Conservation (phyloP, 2,113 vertebrate genomes). For the Bos taurus region DNA sequence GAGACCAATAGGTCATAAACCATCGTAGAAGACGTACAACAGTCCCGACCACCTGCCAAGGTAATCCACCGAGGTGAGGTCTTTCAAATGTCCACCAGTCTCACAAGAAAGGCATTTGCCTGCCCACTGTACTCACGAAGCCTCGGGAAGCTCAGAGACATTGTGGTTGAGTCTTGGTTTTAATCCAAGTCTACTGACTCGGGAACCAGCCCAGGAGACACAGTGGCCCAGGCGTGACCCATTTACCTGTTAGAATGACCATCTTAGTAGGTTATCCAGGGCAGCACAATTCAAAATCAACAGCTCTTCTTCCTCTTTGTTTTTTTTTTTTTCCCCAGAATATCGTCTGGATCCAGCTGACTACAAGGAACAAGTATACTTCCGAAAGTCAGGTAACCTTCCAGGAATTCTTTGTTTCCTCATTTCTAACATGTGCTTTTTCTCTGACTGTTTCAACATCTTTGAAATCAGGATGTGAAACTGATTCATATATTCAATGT, state of each 20-base stretch:
- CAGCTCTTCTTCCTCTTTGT: not conserved
- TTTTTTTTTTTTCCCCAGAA: not conserved
- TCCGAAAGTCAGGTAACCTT: not conserved
- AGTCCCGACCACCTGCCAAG: rapidly evolving
- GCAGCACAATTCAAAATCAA: not conserved
- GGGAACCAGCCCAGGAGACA: not conserved
- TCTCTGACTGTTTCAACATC: not conserved
- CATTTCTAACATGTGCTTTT: not conserved
- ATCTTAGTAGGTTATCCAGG: not conserved
- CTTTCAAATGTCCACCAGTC: not conserved
- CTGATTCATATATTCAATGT: not conserved
- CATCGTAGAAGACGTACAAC: not conserved
- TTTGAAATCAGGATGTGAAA: constrained; percentile 1
- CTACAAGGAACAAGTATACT: not conserved
- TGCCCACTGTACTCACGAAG: not conserved
- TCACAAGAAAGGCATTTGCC: not conserved
- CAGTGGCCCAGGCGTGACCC: no score
- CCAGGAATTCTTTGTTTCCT: not conserved
- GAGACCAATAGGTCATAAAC: not conserved
- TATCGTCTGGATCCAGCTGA: not conserved
- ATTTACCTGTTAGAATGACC: not conserved
- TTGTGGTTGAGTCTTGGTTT: not conserved
- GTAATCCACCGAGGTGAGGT: rapidly evolving
- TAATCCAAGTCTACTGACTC: not conserved
- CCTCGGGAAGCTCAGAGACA: not conserved